Evolutionary conservation across 2,797 vertebrate genomes (phyloP).

Genomic region (Microctenopoma stevenorrisi): DNA sequence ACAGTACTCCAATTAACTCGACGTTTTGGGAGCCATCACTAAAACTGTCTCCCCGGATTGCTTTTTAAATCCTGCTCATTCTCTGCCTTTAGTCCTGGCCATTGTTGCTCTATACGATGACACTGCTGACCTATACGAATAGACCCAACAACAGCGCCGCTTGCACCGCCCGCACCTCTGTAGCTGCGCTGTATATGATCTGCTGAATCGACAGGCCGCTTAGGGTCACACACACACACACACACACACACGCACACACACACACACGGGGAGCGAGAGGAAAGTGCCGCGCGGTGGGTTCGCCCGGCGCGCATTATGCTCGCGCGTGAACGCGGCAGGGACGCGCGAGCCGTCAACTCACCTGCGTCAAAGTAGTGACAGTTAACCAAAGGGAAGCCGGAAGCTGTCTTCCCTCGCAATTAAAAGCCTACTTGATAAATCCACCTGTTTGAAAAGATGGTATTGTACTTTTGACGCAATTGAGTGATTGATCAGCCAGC

Average conservation of each 20-base stretch:
- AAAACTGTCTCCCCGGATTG: constrained; percentile 22
- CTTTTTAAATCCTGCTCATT: constrained; percentile 75
- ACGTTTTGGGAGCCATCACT: constrained; percentile 3
- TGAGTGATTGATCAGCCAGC: too few relatives aligned
- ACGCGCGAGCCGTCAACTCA: constrained; percentile 3
- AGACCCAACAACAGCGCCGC: constrained; percentile 65
- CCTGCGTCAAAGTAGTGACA: constrained; percentile 20
- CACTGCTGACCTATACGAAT: constrained; percentile 83
- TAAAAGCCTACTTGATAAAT: neutral
- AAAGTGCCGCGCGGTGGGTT: neutral
- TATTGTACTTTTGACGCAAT: neutral
- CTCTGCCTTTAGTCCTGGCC: constrained; percentile 68
- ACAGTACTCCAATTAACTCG: constrained; percentile 13
- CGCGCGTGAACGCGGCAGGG: neutral
- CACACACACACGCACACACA: constrained; percentile 6
- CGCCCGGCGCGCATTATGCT: neutral
- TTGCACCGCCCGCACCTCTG: constrained; percentile 55
- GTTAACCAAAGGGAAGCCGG: neutral
- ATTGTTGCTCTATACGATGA: constrained; percentile 78
- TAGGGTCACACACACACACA: constrained; percentile 40
- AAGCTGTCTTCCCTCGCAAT: neutral
- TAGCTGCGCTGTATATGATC: constrained; percentile 54
- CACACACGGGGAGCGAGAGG: constrained; percentile 41
- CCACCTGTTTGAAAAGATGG: neutral
- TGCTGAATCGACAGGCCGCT: constrained; percentile 76